Evolutionary conservation across 2,113 vertebrate genomes (phyloP).

Genomic region (Sorex fumeus): DNA sequence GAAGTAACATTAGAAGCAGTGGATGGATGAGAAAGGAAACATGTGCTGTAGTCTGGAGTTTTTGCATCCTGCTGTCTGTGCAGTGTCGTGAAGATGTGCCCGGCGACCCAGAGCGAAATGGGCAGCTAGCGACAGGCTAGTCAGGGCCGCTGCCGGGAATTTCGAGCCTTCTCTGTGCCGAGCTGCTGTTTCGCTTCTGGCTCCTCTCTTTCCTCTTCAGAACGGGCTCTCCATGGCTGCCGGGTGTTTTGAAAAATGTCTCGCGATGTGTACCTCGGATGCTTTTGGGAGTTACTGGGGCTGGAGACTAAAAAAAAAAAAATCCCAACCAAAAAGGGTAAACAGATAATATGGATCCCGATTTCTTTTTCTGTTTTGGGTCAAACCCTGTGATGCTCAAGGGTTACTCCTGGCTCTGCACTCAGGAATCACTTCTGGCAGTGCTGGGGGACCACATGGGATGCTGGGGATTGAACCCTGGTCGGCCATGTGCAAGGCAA

Average conservation of each 20-base stretch:
- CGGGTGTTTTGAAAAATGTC: constrained; percentile 95
- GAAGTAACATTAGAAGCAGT: constrained; percentile 62
- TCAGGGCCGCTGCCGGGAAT: constrained; percentile 88
- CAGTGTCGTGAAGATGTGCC: too few relatives aligned
- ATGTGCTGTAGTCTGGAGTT: background rate
- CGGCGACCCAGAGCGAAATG: too few relatives aligned
- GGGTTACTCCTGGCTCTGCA: too few relatives aligned
- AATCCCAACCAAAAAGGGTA: background rate
- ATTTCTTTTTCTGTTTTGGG: too few relatives aligned
- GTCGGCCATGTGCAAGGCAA: too few relatives aligned
- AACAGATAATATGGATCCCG: too few relatives aligned
- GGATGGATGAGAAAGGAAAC: constrained; percentile 39
- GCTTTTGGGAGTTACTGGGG: constrained; percentile 92
- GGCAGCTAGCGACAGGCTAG: constrained; percentile 47
- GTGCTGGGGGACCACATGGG: too few relatives aligned
- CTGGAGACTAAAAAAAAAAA: constrained; percentile 83
- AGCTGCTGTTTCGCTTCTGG: constrained; percentile 87
- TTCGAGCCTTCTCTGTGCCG: constrained; percentile 95
- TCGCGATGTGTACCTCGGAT: constrained; percentile 85
- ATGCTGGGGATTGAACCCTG: too few relatives aligned
- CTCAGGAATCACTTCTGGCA: too few relatives aligned
- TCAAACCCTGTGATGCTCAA: too few relatives aligned
- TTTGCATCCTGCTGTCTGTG: background rate
- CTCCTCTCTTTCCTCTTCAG: constrained; percentile 87
- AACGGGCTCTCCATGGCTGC: constrained; percentile 87